Percentiles rank a stretch among this genome's conserved stretches.
Evolutionary conservation across 2,888 invertebrate species (phyloP).

Genomic region (Sarcophaga caerulescens): DNA sequence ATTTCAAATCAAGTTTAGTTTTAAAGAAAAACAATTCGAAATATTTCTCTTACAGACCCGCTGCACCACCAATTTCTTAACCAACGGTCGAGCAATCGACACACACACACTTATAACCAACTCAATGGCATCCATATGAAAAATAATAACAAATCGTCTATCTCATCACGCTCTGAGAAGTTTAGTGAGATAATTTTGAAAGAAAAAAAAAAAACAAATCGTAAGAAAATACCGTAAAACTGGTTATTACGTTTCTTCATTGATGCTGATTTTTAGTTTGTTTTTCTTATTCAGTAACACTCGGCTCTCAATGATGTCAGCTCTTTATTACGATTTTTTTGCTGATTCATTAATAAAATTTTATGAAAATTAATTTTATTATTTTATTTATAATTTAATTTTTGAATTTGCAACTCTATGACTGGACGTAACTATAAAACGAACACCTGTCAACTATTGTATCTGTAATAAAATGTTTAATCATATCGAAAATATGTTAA

Average conservation of each 20-base stretch:
- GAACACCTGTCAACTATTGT: too few relatives aligned
- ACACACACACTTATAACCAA: slow-evolving; percentile 27
- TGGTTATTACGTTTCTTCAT: slow-evolving; percentile 44
- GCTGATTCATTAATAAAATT: too few relatives aligned
- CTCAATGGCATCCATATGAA: slow-evolving; percentile 46
- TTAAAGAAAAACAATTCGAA: slow-evolving; percentile 24
- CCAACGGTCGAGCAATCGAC: background rate
- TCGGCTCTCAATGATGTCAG: background rate
- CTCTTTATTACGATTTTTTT: too few relatives aligned
- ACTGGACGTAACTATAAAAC: too few relatives aligned
- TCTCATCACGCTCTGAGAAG: slow-evolving; percentile 33
- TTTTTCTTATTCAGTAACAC: background rate
- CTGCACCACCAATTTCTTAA: background rate
- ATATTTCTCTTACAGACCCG: slow-evolving; percentile 29
- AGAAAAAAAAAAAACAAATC: slow-evolving; percentile 6
- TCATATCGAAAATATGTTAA: too few relatives aligned
- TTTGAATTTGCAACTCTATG: too few relatives aligned
- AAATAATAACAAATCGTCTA: slow-evolving; percentile 41
- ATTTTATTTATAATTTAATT: too few relatives aligned
- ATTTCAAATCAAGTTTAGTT: slow-evolving; percentile 47
- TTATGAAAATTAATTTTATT: too few relatives aligned
- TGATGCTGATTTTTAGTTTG: slow-evolving; percentile 38
- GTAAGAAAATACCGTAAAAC: slow-evolving; percentile 48
- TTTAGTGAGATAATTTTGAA: slow-evolving; percentile 58
- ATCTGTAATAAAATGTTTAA: too few relatives aligned